Percentiles rank a stretch among this genome's conserved stretches.
Evolutionary conservation across 2,113 vertebrate species (phyloP).

Genomic region (Erythrocebus patas): DNA sequence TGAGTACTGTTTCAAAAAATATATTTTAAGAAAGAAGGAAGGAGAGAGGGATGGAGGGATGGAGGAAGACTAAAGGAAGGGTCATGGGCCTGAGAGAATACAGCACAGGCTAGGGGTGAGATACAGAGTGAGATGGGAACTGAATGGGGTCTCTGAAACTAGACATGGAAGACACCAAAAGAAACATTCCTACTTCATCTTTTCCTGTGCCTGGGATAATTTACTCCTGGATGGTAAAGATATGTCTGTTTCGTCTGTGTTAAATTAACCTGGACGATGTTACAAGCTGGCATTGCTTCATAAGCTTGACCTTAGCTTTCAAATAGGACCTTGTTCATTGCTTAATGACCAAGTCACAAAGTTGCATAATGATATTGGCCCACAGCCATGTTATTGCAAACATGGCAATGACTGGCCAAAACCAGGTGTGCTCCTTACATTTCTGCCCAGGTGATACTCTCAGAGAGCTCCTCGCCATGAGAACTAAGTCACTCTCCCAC

Average conservation of each 20-base stretch:
- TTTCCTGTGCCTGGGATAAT: background rate
- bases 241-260: background rate
- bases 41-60: too few relatives aligned
- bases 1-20: background rate
- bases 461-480: background rate
- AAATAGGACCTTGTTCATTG: background rate
- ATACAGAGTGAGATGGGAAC: background rate
- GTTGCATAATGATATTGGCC: background rate
- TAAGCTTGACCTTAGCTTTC: background rate
- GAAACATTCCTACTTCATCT: background rate
- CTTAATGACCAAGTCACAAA: background rate
- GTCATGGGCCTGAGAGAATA: background rate
- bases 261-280: background rate
- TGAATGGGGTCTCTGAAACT: background rate
- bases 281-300: background rate
- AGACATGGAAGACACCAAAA: background rate
- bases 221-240: background rate
- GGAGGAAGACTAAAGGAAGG: background rate
- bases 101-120: background rate
- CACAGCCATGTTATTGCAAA: background rate
- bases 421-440: background rate
- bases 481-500: background rate
- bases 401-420: background rate
- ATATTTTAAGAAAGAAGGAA: background rate
- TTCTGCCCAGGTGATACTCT: background rate